Evolutionary conservation across 2,113 vertebrate genomes (phyloP).

Genomic region (Lutjanus erythropterus): DNA sequence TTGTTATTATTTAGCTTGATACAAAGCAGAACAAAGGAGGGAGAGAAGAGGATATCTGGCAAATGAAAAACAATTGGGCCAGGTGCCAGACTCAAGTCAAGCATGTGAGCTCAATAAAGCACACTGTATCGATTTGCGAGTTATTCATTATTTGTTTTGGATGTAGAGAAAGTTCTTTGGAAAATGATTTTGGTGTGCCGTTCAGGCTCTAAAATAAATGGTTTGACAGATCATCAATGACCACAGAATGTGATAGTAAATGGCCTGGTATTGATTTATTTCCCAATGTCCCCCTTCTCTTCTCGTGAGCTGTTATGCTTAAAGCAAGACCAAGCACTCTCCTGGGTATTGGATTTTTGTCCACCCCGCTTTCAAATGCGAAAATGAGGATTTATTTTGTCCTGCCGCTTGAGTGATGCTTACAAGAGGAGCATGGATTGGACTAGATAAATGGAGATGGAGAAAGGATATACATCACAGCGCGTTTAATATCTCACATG

Average conservation of each 20-base stretch:
- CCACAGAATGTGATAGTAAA: constrained; percentile 79
- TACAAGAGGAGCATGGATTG: constrained; percentile 47
- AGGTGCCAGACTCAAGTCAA: constrained; percentile 72
- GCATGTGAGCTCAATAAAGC: constrained; percentile 74
- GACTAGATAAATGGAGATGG: constrained; percentile 63
- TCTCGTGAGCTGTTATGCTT: constrained; percentile 62
- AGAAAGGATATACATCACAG: constrained; percentile 69
- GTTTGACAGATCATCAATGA: constrained; percentile 80
- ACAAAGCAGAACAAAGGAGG: constrained; percentile 58
- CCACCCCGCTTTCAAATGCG: constrained; percentile 67
- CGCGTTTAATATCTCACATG: constrained; percentile 60
- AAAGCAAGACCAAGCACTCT: constrained; percentile 71
- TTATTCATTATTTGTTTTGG: constrained; percentile 82
- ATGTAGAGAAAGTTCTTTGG: constrained; percentile 78
- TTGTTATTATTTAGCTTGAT: constrained; percentile 43
- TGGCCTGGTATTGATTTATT: constrained; percentile 77
- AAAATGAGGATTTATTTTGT: constrained; percentile 78
- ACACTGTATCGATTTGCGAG: constrained; percentile 73
- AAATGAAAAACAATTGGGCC: constrained; percentile 72
- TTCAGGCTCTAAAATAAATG: constrained; percentile 72
- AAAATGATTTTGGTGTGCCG: constrained; percentile 70
- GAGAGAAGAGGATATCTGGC: constrained; percentile 52
- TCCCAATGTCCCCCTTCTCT: constrained; percentile 40
- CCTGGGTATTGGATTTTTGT: constrained; percentile 73
- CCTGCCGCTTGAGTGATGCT: constrained; percentile 63